phyloP scores from a whole-genome alignment of 2,888 invertebrate species.

The Congeria kusceri region DNA sequence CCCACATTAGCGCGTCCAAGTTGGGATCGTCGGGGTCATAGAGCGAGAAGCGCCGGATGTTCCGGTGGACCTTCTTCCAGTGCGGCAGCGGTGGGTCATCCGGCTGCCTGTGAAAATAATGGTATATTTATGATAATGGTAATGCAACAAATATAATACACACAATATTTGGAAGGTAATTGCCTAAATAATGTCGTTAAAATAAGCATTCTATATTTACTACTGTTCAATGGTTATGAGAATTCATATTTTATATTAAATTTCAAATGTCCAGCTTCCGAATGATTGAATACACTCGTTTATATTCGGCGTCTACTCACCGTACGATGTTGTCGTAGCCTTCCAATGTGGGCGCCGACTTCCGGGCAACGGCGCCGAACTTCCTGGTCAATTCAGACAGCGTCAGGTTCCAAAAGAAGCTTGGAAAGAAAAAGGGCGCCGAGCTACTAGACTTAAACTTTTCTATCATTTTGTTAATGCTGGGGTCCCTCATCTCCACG shows the following conservation, averaged over 20 bases:
- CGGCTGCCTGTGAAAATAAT: not conserved
- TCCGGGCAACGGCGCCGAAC: constrained; percentile 21
- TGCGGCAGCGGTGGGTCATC: constrained; percentile 19
- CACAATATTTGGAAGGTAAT: no score
- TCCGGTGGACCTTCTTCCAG: constrained; percentile 42
- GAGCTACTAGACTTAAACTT: constrained; percentile 2
- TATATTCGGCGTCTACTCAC: no score
- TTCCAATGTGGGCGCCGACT: constrained; percentile 3
- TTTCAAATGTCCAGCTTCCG: no score
- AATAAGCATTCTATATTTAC: no score
- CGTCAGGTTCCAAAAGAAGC: constrained; percentile 31
- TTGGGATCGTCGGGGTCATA: constrained; percentile 46
- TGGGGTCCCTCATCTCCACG: constrained; percentile 11
- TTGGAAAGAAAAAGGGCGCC: constrained; percentile 11
- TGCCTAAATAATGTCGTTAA: no score
- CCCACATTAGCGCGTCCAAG: constrained; percentile 36
- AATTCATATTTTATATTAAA: not conserved
- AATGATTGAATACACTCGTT: no score
- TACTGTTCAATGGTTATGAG: no score
- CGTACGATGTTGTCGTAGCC: constrained; percentile 21
- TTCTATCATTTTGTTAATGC: constrained; percentile 28
- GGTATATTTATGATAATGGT: no score
- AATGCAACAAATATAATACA: no score
- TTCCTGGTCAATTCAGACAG: constrained; percentile 21
- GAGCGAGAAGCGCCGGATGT: constrained; percentile 45